phyloP scores from a whole-genome alignment of 2,113 vertebrate genomes.

The Malurus cyaneus region DNA sequence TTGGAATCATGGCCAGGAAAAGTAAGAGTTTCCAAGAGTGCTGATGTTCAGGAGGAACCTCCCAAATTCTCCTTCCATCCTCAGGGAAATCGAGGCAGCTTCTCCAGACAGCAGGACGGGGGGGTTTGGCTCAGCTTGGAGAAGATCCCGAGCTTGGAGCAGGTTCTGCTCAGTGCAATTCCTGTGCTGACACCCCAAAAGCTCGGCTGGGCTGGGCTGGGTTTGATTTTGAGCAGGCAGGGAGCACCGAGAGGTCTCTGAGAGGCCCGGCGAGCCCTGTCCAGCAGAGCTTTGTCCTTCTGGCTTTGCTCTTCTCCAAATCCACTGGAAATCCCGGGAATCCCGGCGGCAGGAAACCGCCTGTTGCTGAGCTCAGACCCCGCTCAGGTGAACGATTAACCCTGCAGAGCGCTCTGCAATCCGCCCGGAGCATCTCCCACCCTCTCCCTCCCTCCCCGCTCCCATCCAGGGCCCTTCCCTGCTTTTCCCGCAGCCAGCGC shows the following conservation, averaged over 20 bases:
- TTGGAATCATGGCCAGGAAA: neutral
- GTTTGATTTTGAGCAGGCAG: neutral
- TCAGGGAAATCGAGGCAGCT: neutral
- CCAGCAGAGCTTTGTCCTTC: neutral
- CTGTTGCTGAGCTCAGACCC: slow-evolving; percentile 8
- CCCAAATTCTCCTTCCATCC: neutral
- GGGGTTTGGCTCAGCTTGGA: neutral
- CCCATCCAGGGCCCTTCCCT: neutral
- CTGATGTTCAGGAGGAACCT: neutral
- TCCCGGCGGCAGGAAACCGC: neutral
- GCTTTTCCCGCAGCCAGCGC: neutral
- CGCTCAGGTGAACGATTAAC: slow-evolving; percentile 51
- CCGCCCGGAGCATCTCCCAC: neutral
- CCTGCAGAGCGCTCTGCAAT: neutral
- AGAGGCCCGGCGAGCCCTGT: neutral
- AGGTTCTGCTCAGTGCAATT: neutral
- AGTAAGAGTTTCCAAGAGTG: slow-evolving; percentile 9
- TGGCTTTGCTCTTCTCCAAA: neutral
- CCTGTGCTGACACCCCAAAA: neutral
- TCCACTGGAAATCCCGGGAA: neutral
- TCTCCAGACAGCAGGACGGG: neutral
- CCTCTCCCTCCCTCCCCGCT: neutral
- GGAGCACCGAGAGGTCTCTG: neutral
- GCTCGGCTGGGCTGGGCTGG: neutral
- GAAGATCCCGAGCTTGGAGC: neutral